Percentiles rank a stretch among this genome's conserved stretches.
These are phyloP conservation scores for Leptopilina myrica DNA, from an alignment of 2,888 invertebrate genomes.

Conservation along the genomic window DNA sequence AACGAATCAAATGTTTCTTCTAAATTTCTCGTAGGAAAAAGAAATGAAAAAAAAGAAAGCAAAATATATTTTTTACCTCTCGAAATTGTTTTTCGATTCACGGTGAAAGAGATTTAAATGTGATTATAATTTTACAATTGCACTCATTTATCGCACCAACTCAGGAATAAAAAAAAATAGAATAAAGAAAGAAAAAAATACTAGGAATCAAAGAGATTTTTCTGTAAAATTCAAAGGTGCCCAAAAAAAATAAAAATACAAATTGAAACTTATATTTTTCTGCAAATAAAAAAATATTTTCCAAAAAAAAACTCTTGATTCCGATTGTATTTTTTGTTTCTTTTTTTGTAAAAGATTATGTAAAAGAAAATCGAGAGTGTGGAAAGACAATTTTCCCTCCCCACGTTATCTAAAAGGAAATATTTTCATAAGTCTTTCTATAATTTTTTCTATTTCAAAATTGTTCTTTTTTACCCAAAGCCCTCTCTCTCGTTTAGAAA, in stretches of 20 bases:
- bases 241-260: slow-evolving; percentile 2
- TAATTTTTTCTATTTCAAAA: background rate
- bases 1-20: slow-evolving; percentile 27
- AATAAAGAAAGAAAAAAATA: too few species aligned
- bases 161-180: background rate
- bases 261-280: slow-evolving; percentile 36
- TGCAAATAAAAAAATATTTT: slow-evolving; percentile 26
- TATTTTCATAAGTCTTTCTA: too few species aligned
- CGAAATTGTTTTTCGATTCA: slow-evolving; percentile 9
- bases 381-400: too few species aligned
- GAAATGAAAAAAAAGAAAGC: background rate
- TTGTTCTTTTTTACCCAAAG: background rate
- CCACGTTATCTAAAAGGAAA: too few species aligned
- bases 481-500: background rate
- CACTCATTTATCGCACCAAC: slow-evolving; percentile 21
- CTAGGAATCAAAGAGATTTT: slow-evolving; percentile 28
- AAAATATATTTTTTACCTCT: slow-evolving; percentile 32
- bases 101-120: background rate
- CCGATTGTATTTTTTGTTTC: background rate
- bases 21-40: slow-evolving; percentile 10
- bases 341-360: background rate
- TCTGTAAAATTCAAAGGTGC: slow-evolving; percentile 19
- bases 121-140: slow-evolving; percentile 3
- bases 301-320: slow-evolving; percentile 15
- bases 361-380: background rate